phyloP scores from a whole-genome alignment of 2,888 invertebrate genomes.

The Prenolepis imparis region DNA sequence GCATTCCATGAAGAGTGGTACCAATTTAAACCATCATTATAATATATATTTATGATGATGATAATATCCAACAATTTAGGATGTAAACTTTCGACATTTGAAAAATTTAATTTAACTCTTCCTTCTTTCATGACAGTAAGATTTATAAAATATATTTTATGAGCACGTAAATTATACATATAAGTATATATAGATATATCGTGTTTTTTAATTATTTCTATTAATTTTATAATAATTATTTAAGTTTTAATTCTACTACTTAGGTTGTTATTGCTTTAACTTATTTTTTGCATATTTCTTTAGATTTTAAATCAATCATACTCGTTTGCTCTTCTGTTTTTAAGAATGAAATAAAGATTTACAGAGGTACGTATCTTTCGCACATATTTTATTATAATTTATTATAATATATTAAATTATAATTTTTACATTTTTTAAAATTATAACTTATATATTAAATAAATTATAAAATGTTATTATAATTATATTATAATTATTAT shows the following conservation, averaged over 20 bases:
- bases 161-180: background rate
- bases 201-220: background rate
- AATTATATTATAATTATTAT: conserved; percentile 4
- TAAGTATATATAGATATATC: background rate
- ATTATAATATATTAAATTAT: background rate
- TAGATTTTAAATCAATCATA: conserved; percentile 78
- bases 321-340: conserved; percentile 70
- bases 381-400: too few relatives aligned
- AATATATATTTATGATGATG: conserved; percentile 61
- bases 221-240: conserved; percentile 40
- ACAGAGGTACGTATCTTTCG: background rate
- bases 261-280: background rate
- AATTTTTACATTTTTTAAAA: background rate
- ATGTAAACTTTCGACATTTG: conserved; percentile 66
- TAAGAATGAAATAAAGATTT: conserved; percentile 53
- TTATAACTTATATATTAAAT: background rate
- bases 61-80: conserved; percentile 69
- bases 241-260: background rate
- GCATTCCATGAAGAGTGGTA: conserved; percentile 75
- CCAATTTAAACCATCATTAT: conserved; percentile 36
- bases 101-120: conserved; percentile 72
- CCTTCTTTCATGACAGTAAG: conserved; percentile 75
- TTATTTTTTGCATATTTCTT: background rate
- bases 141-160: conserved; percentile 8
- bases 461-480: background rate